phyloP scores from a whole-genome alignment of 2,888 invertebrate genomes.

The Syritta pipiens region DNA sequence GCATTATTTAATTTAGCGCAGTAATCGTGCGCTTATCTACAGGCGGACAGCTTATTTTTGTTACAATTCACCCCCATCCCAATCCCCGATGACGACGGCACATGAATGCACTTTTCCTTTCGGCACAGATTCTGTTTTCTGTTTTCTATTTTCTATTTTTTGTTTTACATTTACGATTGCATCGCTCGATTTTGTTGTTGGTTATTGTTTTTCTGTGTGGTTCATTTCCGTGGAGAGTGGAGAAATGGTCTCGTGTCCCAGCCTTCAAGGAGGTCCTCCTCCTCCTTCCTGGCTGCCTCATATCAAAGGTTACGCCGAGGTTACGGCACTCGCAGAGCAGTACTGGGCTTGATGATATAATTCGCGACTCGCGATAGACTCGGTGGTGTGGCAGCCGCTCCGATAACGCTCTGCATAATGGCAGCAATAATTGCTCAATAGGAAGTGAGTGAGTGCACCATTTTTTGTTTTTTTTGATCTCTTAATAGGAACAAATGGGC shows the following conservation, averaged over 20 bases:
- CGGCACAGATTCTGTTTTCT: conserved; percentile 21
- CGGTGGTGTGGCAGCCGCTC: conserved; percentile 1
- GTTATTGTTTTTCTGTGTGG: conserved; percentile 17
- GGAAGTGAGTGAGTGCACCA: conserved; percentile 33
- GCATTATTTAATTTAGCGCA: conserved; percentile 55
- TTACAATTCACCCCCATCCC: not conserved
- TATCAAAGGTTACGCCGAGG: conserved; percentile 56
- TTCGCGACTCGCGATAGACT: too few species aligned
- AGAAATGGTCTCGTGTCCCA: conserved; percentile 44
- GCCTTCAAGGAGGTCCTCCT: too few species aligned
- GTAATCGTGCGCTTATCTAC: conserved; percentile 52
- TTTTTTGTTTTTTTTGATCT: too few species aligned
- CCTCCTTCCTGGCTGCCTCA: conserved; percentile 28
- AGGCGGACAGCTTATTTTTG: conserved; percentile 19
- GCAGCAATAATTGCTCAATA: conserved; percentile 45
- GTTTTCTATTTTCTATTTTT: too few species aligned
- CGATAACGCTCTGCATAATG: conserved; percentile 32
- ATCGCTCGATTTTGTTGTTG: conserved; percentile 16
- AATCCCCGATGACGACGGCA: too few species aligned
- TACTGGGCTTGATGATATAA: conserved; percentile 45
- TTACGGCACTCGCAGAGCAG: conserved; percentile 46
- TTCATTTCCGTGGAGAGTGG: conserved; percentile 8
- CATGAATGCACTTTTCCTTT: conserved; percentile 60
- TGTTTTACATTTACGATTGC: conserved; percentile 59
- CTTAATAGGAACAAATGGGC: conserved; percentile 43